Evolutionary conservation across 2,797 vertebrate genomes (phyloP).

Genomic region (Oreochromis grahami): DNA sequence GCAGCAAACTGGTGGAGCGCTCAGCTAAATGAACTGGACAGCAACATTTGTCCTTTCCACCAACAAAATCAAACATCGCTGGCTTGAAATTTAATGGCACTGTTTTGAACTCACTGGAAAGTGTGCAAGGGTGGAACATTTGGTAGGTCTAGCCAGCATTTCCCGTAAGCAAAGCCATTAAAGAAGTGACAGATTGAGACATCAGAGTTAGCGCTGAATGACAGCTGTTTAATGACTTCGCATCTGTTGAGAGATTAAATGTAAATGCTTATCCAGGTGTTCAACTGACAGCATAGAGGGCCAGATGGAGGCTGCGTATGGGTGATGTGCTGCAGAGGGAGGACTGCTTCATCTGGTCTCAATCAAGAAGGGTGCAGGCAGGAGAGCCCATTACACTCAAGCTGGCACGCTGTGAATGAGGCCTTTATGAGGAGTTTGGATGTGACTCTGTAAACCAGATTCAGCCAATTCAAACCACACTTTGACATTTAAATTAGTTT

Average conservation of each 20-base stretch:
- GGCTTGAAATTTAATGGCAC: neutral
- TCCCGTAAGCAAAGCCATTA: neutral
- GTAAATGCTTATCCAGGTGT: neutral
- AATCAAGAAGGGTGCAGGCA: slow-evolving; percentile 32
- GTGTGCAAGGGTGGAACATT: neutral
- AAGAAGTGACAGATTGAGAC: neutral
- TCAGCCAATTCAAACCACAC: slow-evolving; percentile 9
- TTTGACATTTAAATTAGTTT: slow-evolving; percentile 35
- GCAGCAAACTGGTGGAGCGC: rapidly evolving
- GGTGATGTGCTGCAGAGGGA: neutral
- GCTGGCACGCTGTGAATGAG: slow-evolving; percentile 61
- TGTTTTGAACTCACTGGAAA: neutral
- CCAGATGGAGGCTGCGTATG: neutral
- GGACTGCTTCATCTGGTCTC: slow-evolving; percentile 60
- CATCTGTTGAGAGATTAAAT: neutral
- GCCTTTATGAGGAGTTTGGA: slow-evolving; percentile 59
- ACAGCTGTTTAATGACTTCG: neutral
- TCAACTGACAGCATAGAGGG: neutral
- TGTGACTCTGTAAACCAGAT: slow-evolving; percentile 6
- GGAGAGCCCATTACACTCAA: slow-evolving; percentile 2
- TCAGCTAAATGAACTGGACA: neutral
- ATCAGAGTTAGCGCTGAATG: neutral
- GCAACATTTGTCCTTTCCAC: neutral
- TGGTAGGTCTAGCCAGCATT: neutral
- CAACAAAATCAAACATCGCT: neutral